Base-by-base conservation (phyloP, 2,888 invertebrate genomes). In the Spilarctia lutea region DNA sequence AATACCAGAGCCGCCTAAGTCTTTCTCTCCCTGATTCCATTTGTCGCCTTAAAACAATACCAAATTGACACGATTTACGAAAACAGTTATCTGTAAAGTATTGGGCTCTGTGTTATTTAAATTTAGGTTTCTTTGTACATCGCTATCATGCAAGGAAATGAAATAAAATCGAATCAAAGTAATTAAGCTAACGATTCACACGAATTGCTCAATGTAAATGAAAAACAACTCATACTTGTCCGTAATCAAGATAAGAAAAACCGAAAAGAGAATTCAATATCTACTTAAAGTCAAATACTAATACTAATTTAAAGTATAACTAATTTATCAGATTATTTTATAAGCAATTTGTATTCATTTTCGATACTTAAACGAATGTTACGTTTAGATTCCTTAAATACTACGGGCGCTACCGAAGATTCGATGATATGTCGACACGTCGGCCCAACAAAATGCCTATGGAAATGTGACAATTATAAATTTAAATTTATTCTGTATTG, bases 381-480 rank as follows among this genome's bases (percentile, higher is more conserved):
- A 72, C n/a, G 35, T 75, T 71, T 67, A 75, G 75, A 84, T 82
- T 71, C 81, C 71, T 78, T 76, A 69, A 73, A 82, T 75, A 67
- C 77, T 73, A 30, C 66, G 73, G 73, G 80, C 63, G 71, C 73
- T 78, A 69, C 77, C 65, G 76, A 82, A 76, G 74, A 75, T 81
- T 42, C 65, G n/a, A 35, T 67, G 78, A 82, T 81, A 78, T 73
- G 52, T 67, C 52, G 63, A 74, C 72, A 69, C 67, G 74, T 67
- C 67, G 74, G 68, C 20, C 81, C 81, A 85, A 89, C 89, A 88
- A 88, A 92, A 92, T 91, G 78, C 89, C 89, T 88, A 92, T 92
- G 91, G 81, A 89, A 92, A 92, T 92, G 74, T 74, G 82, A 83
- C 85, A 88, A 91, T 92, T 91, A 91, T 88, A 89, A 76, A 90